These are phyloP conservation scores for Archivesica marissinica DNA, from an alignment of 1,140 invertebrate genomes.

Conservation along the genomic window DNA sequence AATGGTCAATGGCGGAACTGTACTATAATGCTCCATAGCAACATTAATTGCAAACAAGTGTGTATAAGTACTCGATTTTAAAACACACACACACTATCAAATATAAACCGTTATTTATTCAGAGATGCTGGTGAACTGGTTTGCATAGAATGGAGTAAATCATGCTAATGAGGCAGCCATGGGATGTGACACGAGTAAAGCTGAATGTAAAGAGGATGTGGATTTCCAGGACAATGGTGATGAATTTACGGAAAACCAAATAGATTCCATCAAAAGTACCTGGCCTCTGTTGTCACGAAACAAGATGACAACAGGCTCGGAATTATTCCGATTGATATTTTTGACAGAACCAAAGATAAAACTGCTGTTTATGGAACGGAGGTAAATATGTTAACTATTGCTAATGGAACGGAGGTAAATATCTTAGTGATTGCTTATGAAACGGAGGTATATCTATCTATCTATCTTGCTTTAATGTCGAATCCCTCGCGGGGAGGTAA, in stretches of 20 bases:
- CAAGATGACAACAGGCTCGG: conserved; percentile 54
- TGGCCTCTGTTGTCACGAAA: conserved; percentile 71
- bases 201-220: conserved; percentile 38
- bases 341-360: conserved; percentile 63
- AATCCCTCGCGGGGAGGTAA: too few relatives aligned
- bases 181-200: conserved; percentile 70
- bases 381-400: neutral
- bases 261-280: conserved; percentile 74
- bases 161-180: conserved; percentile 45
- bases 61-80: too few relatives aligned
- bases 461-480: too few relatives aligned
- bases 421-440: too few relatives aligned
- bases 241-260: conserved; percentile 69
- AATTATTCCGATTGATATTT: conserved; percentile 70
- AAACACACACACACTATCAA: too few relatives aligned
- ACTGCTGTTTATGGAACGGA: conserved; percentile 20
- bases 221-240: conserved; percentile 46
- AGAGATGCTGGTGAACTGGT: too few relatives aligned
- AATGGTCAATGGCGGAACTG: too few relatives aligned
- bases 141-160: too few relatives aligned
- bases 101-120: too few relatives aligned
- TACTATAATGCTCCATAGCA: too few relatives aligned
- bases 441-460: too few relatives aligned
- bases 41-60: too few relatives aligned
- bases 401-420: neutral